Evolutionary conservation across 2,113 vertebrate species (phyloP).

Genomic region (Apteryx owenii): DNA sequence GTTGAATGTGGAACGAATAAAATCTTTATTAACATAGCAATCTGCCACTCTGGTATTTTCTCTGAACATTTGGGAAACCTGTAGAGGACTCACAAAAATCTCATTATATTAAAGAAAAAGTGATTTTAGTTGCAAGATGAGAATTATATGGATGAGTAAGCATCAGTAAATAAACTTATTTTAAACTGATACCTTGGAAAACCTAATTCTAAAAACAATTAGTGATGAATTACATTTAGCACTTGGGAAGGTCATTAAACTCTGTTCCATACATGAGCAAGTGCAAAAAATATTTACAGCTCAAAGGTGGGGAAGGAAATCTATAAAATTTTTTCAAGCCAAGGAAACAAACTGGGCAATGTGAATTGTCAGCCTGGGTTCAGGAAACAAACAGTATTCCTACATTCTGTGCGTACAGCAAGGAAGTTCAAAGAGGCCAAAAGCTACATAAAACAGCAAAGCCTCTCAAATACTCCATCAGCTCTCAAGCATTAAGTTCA

Average conservation of each 20-base stretch:
- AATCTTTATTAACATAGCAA: not conserved
- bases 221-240: not conserved
- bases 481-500: not conserved
- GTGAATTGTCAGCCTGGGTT: not conserved
- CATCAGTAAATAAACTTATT: constrained; percentile 45
- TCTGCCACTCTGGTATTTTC: not conserved
- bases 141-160: constrained; percentile 41
- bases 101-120: constrained; percentile 36
- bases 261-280: not conserved
- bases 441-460: not conserved
- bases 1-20: not conserved
- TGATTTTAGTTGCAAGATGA: constrained; percentile 15
- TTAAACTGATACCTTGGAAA: constrained; percentile 23
- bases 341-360: not conserved
- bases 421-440: not conserved
- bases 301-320: not conserved
- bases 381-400: not conserved
- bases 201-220: constrained; percentile 32
- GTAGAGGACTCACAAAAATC: not conserved
- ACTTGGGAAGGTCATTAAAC: constrained; percentile 29
- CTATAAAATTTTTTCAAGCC: not conserved
- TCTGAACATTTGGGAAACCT: not conserved
- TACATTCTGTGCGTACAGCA: not conserved
- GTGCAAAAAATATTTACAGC: not conserved
- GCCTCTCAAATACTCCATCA: not conserved